Percentiles rank a stretch among this genome's conserved stretches.
These are phyloP conservation scores for Drosophila bocki DNA, from an alignment of 1,140 invertebrate species.

Conservation along the genomic window DNA sequence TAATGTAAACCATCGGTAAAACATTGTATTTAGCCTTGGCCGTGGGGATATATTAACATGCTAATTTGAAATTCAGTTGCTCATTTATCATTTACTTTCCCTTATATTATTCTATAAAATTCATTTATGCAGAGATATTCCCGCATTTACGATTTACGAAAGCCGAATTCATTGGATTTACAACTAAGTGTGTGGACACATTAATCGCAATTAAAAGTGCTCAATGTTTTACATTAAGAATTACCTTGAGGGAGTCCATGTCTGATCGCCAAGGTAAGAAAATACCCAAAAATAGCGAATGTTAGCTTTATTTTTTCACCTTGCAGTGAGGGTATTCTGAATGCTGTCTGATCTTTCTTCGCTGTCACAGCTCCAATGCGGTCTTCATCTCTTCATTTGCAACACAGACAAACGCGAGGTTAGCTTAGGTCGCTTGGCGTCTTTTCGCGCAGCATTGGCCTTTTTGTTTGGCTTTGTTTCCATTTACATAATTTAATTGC, in stretches of 20 bases:
- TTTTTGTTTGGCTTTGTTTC: slow-evolving; percentile 70
- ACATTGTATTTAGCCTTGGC: background rate
- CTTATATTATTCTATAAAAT: background rate
- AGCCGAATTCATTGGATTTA: background rate
- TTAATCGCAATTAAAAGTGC: background rate
- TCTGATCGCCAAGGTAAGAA: background rate
- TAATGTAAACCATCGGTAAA: background rate
- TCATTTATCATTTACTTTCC: background rate
- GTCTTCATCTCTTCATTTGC: slow-evolving; percentile 39
- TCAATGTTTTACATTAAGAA: background rate
- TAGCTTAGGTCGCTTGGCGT: slow-evolving; percentile 36
- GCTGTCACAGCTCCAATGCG: slow-evolving; percentile 9
- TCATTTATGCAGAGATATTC: background rate
- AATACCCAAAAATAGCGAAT: background rate
- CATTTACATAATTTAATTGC: slow-evolving; percentile 79
- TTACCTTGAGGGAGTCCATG: background rate
- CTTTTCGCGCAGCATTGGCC: slow-evolving; percentile 76
- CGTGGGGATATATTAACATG: background rate
- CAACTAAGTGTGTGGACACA: background rate
- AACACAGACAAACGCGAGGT: slow-evolving; percentile 54
- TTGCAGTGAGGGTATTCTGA: slow-evolving; percentile 2
- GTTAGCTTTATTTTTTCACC: too few species aligned
- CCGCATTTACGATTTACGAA: background rate
- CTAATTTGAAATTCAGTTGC: background rate
- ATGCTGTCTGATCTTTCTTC: slow-evolving; percentile 16